Conservation (phyloP, 2,888 invertebrate species). For the Nemotelus pantherinus region DNA sequence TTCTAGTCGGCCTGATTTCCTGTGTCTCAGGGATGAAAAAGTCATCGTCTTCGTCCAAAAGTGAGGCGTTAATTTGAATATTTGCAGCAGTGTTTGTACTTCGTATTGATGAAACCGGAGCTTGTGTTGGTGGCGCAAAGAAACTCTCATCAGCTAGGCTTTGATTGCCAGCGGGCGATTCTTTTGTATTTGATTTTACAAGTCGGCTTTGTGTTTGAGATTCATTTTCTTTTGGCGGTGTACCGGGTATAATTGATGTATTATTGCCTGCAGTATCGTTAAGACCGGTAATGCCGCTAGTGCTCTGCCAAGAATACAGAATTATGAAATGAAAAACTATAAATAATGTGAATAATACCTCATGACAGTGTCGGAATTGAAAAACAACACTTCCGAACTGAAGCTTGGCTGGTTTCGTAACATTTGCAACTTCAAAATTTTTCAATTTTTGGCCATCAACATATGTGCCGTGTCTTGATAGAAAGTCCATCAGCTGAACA, state of each 20-base stretch:
- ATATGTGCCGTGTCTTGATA: conserved; percentile 53
- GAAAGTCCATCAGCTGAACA: conserved; percentile 52
- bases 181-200: background rate
- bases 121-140: conserved; percentile 55
- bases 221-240: conserved; percentile 22
- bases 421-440: conserved; percentile 42
- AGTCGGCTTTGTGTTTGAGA: background rate
- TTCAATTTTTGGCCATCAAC: conserved; percentile 51
- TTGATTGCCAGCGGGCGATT: too few relatives aligned
- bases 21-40: conserved; percentile 58
- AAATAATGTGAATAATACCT: conserved; percentile 24
- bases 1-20: conserved; percentile 47
- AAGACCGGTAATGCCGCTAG: conserved; percentile 40
- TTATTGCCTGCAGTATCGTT: conserved; percentile 13
- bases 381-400: conserved; percentile 49
- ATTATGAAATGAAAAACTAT: conserved; percentile 5
- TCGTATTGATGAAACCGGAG: conserved; percentile 20
- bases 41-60: conserved; percentile 52
- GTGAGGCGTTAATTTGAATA: conserved; percentile 2
- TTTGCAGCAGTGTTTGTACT: conserved; percentile 42
- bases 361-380: conserved; percentile 25
- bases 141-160: conserved; percentile 52
- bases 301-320: conserved; percentile 16
- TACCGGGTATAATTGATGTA: conserved; percentile 43
- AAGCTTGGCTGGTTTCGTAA: conserved; percentile 47